These are phyloP conservation scores for Villa cingulata DNA, from an alignment of 2,888 invertebrate genomes.

Conservation along the genomic window DNA sequence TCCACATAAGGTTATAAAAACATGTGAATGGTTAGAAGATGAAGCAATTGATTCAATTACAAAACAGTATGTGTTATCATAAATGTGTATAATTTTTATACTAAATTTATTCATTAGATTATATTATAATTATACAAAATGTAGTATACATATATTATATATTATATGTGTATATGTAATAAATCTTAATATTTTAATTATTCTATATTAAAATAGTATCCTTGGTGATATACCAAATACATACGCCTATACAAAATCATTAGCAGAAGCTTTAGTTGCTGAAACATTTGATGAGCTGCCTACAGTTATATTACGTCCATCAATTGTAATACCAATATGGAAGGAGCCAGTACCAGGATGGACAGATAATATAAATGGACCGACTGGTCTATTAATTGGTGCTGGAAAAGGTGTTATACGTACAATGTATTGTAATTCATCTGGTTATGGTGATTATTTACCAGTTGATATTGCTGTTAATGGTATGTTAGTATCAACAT, in stretches of 20 bases:
- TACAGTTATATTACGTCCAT: conserved; percentile 68
- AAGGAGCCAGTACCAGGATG: conserved; percentile 74
- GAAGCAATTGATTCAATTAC: conserved; percentile 51
- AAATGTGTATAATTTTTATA: neutral
- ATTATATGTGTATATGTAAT: too few species aligned
- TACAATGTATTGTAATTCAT: conserved; percentile 73
- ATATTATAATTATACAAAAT: too few species aligned
- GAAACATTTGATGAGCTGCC: conserved; percentile 67
- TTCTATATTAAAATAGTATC: conserved; percentile 36
- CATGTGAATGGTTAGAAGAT: conserved; percentile 66
- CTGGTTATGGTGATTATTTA: conserved; percentile 63
- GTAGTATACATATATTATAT: too few species aligned
- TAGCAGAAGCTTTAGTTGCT: conserved; percentile 72
- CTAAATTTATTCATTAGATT: too few species aligned
- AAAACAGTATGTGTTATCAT: conserved; percentile 37
- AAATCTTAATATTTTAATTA: too few species aligned
- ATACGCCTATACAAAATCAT: conserved; percentile 86
- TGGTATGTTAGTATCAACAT: conserved; percentile 49
- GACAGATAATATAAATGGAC: conserved; percentile 93
- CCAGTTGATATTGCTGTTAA: conserved; percentile 75
- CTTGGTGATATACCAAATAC: conserved; percentile 74
- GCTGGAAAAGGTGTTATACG: conserved; percentile 81
- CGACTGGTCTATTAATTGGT: conserved; percentile 64
- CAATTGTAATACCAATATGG: conserved; percentile 81
- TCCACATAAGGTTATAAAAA: conserved; percentile 59